A percentile compares a stretch with the other conserved stretches of the same genome.
These are phyloP conservation scores for Thymelicus sylvestris DNA, from an alignment of 2,888 invertebrate genomes.

Conservation along the genomic window DNA sequence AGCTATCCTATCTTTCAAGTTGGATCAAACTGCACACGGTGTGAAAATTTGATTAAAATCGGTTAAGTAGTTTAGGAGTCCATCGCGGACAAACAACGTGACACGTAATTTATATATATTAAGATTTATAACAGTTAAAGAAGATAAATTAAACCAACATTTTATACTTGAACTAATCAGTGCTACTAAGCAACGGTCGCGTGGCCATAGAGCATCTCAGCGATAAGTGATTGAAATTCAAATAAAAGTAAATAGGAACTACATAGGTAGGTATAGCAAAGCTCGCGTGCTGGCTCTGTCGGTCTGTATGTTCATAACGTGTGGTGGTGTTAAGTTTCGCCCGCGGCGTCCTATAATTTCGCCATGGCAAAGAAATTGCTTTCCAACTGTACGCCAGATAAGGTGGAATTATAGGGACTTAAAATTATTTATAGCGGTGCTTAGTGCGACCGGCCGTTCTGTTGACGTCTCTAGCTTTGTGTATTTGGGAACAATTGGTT, in stretches of 20 bases:
- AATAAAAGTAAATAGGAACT: slow-evolving; percentile 19
- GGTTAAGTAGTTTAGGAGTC: too few species aligned
- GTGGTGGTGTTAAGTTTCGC: slow-evolving; percentile 57
- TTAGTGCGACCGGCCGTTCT: slow-evolving; percentile 34
- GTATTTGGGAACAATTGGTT: neutral
- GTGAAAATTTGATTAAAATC: too few species aligned
- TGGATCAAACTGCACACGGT: too few species aligned
- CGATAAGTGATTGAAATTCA: neutral
- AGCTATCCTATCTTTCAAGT: too few species aligned
- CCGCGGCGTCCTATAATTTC: slow-evolving; percentile 60
- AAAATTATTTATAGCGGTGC: slow-evolving; percentile 51
- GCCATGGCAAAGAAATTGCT: slow-evolving; percentile 64
- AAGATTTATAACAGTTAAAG: too few species aligned
- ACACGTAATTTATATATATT: too few species aligned
- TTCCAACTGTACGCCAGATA: slow-evolving; percentile 55
- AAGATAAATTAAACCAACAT: too few species aligned
- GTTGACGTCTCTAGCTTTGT: slow-evolving; percentile 9
- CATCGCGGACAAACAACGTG: too few species aligned
- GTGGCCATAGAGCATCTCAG: neutral
- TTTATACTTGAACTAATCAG: too few species aligned
- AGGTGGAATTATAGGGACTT: slow-evolving; percentile 63
- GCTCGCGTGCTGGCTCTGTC: slow-evolving; percentile 27
- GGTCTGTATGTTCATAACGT: slow-evolving; percentile 47
- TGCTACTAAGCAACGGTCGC: neutral
- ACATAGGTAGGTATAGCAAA: neutral